Evolutionary conservation across 2,797 vertebrate species (phyloP).

Genomic region (Sebastes hubbsi): DNA sequence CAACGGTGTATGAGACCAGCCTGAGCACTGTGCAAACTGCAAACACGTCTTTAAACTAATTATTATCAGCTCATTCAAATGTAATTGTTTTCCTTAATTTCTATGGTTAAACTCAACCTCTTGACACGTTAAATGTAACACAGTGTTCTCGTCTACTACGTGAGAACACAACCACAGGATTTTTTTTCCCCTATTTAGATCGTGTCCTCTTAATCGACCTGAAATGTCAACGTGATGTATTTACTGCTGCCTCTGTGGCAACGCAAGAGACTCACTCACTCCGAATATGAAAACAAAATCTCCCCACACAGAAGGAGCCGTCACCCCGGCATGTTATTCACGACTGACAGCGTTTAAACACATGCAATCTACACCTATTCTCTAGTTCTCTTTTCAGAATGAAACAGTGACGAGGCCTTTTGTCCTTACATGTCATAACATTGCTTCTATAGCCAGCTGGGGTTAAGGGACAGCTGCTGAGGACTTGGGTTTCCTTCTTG

Average conservation of each 20-base stretch:
- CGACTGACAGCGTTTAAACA: slow-evolving; percentile 19
- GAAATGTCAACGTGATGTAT: neutral
- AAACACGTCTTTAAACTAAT: neutral
- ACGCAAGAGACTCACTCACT: neutral
- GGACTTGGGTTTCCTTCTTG: slow-evolving; percentile 34
- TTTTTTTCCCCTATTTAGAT: neutral
- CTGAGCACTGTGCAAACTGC: no score
- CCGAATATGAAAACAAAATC: slow-evolving; percentile 37
- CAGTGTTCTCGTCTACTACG: neutral
- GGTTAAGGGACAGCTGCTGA: slow-evolving; percentile 39
- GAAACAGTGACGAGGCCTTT: slow-evolving; percentile 36
- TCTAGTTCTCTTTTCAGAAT: slow-evolving; percentile 11
- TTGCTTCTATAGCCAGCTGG: slow-evolving; percentile 36
- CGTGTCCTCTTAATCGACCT: neutral
- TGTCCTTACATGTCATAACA: slow-evolving; percentile 76
- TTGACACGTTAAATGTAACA: neutral
- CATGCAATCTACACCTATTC: slow-evolving; percentile 54
- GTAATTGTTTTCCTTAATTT: neutral
- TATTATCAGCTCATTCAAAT: neutral
- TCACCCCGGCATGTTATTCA: neutral
- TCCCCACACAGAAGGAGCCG: neutral
- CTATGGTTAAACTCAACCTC: neutral
- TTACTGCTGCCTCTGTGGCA: neutral
- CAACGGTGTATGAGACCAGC: no score
- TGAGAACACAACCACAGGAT: neutral